These are phyloP conservation scores for Austrolebias charrua DNA, from an alignment of 2,797 vertebrate genomes.

Conservation along the genomic window DNA sequence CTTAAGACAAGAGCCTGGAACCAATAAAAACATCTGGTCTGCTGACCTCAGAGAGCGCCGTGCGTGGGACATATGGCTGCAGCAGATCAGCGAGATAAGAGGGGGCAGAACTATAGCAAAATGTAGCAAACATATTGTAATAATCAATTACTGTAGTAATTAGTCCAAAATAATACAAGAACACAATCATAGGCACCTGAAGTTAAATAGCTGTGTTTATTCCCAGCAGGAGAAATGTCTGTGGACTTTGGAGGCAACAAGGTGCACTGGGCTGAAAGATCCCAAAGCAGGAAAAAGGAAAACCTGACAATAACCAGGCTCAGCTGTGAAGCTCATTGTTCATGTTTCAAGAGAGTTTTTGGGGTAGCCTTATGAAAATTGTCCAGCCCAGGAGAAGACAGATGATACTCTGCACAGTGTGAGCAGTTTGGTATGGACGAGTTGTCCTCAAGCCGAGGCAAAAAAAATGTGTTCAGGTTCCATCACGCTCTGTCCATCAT, in stretches of 20 bases:
- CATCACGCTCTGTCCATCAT: conserved; percentile 40
- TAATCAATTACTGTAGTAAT: too few relatives aligned
- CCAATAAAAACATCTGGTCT: too few relatives aligned
- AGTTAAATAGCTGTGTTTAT: conserved; percentile 19
- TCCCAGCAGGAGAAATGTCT: conserved; percentile 29
- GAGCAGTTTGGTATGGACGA: conserved; percentile 22
- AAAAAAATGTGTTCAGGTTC: conserved; percentile 28
- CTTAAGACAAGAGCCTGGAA: too few relatives aligned
- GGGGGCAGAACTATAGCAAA: too few relatives aligned
- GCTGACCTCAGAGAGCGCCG: too few relatives aligned
- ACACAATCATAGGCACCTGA: background rate
- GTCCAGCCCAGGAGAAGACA: conserved; percentile 39
- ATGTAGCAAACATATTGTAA: too few relatives aligned
- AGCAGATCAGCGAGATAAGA: too few relatives aligned
- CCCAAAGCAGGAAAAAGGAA: conserved; percentile 34
- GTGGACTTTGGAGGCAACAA: conserved; percentile 57
- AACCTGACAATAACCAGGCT: conserved; percentile 39
- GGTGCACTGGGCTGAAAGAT: conserved; percentile 29
- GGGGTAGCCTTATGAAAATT: conserved; percentile 53
- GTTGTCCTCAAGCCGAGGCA: conserved; percentile 32
- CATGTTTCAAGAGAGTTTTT: conserved; percentile 47
- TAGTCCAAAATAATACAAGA: too few relatives aligned
- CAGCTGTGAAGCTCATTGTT: conserved; percentile 39
- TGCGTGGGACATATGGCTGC: too few relatives aligned
- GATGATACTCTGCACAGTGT: conserved; percentile 48